phyloP scores from a whole-genome alignment of 2,888 invertebrate species.

The Subacronicta megacephala region DNA sequence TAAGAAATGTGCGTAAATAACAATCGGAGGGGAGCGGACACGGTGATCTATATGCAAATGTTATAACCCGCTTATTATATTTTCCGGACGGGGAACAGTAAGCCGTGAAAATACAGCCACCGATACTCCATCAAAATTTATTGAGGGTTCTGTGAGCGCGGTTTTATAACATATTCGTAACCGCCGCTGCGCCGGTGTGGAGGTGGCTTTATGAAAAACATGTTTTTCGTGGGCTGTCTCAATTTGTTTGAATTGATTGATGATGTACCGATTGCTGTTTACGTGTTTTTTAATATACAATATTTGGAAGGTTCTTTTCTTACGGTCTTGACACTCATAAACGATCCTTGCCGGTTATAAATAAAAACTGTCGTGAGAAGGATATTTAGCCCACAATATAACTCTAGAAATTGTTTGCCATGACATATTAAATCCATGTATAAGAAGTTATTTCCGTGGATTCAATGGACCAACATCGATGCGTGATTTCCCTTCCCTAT shows the following conservation, averaged over 20 bases:
- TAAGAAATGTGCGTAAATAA: slow-evolving; percentile 80
- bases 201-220: slow-evolving; percentile 66
- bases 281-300: slow-evolving; percentile 27
- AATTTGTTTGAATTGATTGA: slow-evolving; percentile 64
- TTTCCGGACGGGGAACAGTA: slow-evolving; percentile 77
- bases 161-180: slow-evolving; percentile 61
- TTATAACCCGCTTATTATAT: slow-evolving; percentile 89
- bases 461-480: slow-evolving; percentile 4
- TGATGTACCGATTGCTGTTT: slow-evolving; percentile 42
- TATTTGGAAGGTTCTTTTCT: slow-evolving; percentile 7
- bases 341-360: too few species aligned
- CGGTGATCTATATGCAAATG: slow-evolving; percentile 88
- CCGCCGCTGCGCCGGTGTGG: slow-evolving; percentile 32
- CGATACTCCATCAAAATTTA: slow-evolving; percentile 83
- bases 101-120: slow-evolving; percentile 73
- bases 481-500: slow-evolving; percentile 17
- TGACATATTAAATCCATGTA: too few species aligned
- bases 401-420: slow-evolving; percentile 1
- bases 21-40: slow-evolving; percentile 71
- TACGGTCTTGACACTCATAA: slow-evolving; percentile 6
- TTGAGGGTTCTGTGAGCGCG: slow-evolving; percentile 68
- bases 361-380: too few species aligned
- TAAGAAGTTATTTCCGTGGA: slow-evolving; percentile 5
- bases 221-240: slow-evolving; percentile 60
- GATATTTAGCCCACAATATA: too few species aligned